These are phyloP conservation scores for Cynoglossus semilaevis DNA, from an alignment of 2,113 vertebrate genomes.

Conservation along the genomic window DNA sequence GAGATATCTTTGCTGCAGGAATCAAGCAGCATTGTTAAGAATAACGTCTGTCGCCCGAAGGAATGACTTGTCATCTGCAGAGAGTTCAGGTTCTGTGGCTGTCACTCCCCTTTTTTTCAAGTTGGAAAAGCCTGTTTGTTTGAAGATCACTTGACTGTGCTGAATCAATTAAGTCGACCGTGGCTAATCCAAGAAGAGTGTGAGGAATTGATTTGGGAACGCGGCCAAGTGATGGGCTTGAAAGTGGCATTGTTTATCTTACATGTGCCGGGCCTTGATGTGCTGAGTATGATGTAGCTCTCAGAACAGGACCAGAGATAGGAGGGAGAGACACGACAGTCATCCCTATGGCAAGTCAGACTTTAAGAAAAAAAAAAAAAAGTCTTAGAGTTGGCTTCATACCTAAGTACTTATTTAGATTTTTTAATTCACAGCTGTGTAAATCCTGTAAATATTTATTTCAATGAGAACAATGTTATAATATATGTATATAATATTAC, in stretches of 20 bases:
- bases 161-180: slow-evolving; percentile 73
- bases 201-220: slow-evolving; percentile 67
- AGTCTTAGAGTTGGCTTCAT: too few relatives aligned
- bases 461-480: too few relatives aligned
- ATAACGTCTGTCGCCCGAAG: slow-evolving; percentile 57
- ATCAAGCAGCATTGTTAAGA: slow-evolving; percentile 57
- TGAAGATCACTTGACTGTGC: slow-evolving; percentile 72
- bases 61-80: slow-evolving; percentile 66
- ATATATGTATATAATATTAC: too few relatives aligned
- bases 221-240: slow-evolving; percentile 57
- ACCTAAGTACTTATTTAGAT: too few relatives aligned
- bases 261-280: slow-evolving; percentile 57
- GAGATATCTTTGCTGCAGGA: slow-evolving; percentile 54
- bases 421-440: too few relatives aligned
- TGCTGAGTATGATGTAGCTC: slow-evolving; percentile 51
- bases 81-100: slow-evolving; percentile 65
- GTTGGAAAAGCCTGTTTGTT: slow-evolving; percentile 68
- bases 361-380: neutral
- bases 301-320: slow-evolving; percentile 14
- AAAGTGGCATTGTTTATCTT: slow-evolving; percentile 67
- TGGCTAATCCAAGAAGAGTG: slow-evolving; percentile 68
- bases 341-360: neutral
- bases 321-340: neutral
- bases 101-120: slow-evolving; percentile 62
- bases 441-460: too few relatives aligned